Evolutionary conservation across 2,888 invertebrate species (phyloP), one percentile per base, ranked within the genome.

Genomic region (Andrena marginata): DNA sequence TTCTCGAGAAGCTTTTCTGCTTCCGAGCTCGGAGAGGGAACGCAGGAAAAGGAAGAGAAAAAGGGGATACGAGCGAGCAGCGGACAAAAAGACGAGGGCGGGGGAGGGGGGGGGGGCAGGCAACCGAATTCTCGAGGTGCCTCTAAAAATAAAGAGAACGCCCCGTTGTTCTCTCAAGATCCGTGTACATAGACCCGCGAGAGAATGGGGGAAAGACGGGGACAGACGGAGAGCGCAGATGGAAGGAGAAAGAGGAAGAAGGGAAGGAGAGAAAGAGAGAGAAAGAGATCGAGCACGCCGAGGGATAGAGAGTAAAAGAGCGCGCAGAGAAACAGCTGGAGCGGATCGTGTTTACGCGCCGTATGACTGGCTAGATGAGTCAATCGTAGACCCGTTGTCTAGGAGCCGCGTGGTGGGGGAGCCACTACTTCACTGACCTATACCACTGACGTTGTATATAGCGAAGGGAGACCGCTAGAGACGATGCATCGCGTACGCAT

Each of bases 321-420:
- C 65, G 69, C 69, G 70, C 60, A 56, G 81, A 87, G 70, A 48
- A 70, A 89, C 89, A 89, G 89, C 87, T 89, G 89, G 89, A 85
- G 86, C 85, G 85, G 84, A 86, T 86, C 87, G 86, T 87, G 89
- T 89, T 89, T 88, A 89, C 88, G 85, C 87, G 88, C 87, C 85
- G 90, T 91, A 90, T 88, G 91, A 91, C 91, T 90, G 86, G 90
- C 91, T 91, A 91, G 92, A 91, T 92, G 93, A 93, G 92, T 93
- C 93, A 93, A 93, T 93, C 92, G 92, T 93, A 93, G 92, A 92
- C 90, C 90, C 91, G 91, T 93, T 93, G 93, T 93, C 93, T 93
- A 93, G 93, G 93, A 92, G 85, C 51, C 60, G 78, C 67, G 54
- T 70, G 65, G 89, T 84, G 88, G 88, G 90, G 90, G 88, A 87